phyloP scores from a whole-genome alignment of 2,113 vertebrate genomes.

The Cyanocitta stelleri region DNA sequence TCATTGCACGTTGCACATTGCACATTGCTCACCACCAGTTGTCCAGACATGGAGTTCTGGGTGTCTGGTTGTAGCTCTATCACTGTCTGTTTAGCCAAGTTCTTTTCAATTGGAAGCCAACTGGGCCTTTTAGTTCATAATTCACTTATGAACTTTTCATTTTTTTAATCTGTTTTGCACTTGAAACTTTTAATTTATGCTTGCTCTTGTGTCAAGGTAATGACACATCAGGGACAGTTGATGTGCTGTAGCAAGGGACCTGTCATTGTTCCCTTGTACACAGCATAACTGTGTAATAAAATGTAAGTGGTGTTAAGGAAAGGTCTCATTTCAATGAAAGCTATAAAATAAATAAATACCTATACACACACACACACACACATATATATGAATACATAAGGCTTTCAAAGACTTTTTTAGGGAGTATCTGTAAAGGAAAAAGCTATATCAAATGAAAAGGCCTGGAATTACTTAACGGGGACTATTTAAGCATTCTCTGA shows the following conservation, averaged over 20 bases:
- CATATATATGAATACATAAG: not conserved
- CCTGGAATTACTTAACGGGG: not conserved
- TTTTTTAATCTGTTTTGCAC: not conserved
- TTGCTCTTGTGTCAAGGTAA: not conserved
- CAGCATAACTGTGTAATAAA: not conserved
- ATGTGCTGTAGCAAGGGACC: not conserved
- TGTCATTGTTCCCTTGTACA: not conserved
- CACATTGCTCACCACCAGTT: not conserved
- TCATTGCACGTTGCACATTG: not conserved
- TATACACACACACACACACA: not conserved
- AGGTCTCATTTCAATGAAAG: not conserved
- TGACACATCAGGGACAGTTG: not conserved
- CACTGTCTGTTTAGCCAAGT: not conserved
- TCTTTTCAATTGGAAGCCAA: not conserved
- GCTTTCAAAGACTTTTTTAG: not conserved
- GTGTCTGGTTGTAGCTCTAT: not conserved
- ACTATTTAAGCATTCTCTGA: not conserved
- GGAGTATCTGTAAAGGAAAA: not conserved
- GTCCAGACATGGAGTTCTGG: not conserved
- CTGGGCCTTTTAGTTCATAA: not conserved
- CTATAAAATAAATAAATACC: not conserved
- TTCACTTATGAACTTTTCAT: not conserved
- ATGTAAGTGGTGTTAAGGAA: not conserved
- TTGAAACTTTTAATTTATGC: not conserved
- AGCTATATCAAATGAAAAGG: not conserved